Evolutionary conservation across 2,797 vertebrate genomes (phyloP).

Genomic region (Acanthurus tractus): DNA sequence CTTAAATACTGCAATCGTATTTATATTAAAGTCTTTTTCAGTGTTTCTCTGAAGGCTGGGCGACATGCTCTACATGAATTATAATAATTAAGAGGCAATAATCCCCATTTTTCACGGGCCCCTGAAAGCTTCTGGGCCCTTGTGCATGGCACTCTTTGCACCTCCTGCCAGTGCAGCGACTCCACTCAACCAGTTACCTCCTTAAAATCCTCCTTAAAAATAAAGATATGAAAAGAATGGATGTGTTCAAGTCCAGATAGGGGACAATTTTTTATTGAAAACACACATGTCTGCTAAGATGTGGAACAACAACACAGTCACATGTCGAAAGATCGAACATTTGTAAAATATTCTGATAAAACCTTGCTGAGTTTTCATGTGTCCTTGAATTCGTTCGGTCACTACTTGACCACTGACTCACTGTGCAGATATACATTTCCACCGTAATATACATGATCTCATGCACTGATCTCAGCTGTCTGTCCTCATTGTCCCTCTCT

Average conservation of each 20-base stretch:
- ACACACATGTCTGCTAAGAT: not conserved
- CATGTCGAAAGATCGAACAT: not conserved
- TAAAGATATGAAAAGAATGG: not conserved
- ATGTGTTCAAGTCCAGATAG: not conserved
- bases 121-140: no score
- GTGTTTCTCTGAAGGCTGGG: no score
- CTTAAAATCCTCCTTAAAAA: not conserved
- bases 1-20: no score
- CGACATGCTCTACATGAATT: no score
- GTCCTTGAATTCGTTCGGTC: not conserved
- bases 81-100: no score
- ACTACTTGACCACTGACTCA: not conserved
- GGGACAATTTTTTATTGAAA: not conserved
- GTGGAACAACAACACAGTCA: not conserved
- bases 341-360: not conserved
- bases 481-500: not conserved
- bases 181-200: not conserved
- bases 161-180: not conserved
- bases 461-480: constrained; percentile 1
- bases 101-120: no score
- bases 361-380: not conserved
- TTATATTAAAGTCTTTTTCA: no score
- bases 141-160: no score
- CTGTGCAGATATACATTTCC: not conserved
- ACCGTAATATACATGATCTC: no score